Evolutionary conservation across 2,797 vertebrate genomes (phyloP).

Genomic region (Sebastes wilsoni): DNA sequence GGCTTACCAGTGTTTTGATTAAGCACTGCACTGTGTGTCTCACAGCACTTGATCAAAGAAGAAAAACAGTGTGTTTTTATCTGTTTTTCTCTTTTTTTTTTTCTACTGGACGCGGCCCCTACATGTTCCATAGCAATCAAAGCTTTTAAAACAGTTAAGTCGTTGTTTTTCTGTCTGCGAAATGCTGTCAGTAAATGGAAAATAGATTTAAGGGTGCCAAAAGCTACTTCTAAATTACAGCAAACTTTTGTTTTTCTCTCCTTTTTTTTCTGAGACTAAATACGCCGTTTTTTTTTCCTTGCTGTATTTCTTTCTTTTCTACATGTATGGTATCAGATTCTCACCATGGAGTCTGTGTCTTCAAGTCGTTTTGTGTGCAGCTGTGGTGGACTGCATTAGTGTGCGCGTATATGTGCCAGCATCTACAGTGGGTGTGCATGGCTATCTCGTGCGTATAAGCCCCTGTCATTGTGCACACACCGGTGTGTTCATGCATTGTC

Average conservation of each 20-base stretch:
- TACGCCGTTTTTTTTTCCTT: neutral
- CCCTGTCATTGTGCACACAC: constrained; percentile 21
- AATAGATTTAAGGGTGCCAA: constrained; percentile 13
- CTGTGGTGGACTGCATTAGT: neutral
- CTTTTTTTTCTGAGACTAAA: neutral
- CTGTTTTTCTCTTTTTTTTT: neutral
- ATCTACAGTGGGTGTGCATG: neutral
- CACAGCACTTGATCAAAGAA: constrained; percentile 66
- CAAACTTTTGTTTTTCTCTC: constrained; percentile 21
- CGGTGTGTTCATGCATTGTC: constrained; percentile 19
- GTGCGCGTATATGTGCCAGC: neutral
- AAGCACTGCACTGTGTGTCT: constrained; percentile 64
- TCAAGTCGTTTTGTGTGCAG: constrained; percentile 6
- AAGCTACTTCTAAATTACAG: constrained; percentile 7
- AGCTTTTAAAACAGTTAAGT: constrained; percentile 40
- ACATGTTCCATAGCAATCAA: constrained; percentile 51
- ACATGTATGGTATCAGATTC: constrained; percentile 9
- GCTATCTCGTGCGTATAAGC: constrained; percentile 7
- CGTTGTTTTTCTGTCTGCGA: constrained; percentile 10
- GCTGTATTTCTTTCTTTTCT: neutral
- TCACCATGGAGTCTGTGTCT: constrained; percentile 21
- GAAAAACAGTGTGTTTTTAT: constrained; percentile 36
- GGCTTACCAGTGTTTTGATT: constrained; percentile 74
- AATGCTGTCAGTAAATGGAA: constrained; percentile 21
- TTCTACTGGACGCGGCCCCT: constrained; percentile 29